Evolutionary conservation across 2,888 invertebrate species (phyloP).

Genomic region (Deilephila elpenor): DNA sequence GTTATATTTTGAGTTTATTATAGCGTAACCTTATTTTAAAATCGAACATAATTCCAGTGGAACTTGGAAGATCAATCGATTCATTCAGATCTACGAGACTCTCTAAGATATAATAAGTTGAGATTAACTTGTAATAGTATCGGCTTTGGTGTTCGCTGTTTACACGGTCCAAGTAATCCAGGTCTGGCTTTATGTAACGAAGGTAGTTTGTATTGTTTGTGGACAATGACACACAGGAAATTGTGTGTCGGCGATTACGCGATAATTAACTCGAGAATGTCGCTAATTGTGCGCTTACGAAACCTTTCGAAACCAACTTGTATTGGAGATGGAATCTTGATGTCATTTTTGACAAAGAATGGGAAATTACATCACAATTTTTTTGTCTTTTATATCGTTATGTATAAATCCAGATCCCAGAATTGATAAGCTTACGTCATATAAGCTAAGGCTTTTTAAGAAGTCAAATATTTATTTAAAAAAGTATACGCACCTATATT

Average conservation of each 20-base stretch:
- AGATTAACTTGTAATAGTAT: conserved; percentile 9
- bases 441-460: no score
- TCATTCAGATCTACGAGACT: background rate
- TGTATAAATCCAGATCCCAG: no score
- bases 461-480: no score
- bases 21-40: no score
- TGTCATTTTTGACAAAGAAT: conserved; percentile 2
- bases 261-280: conserved; percentile 47
- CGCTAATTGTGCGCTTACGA: conserved; percentile 35
- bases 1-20: no score
- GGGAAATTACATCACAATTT: background rate
- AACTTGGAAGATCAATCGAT: no score
- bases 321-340: conserved; percentile 26
- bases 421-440: no score
- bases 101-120: background rate
- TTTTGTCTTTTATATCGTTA: background rate
- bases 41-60: no score
- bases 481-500: no score
- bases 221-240: conserved; percentile 35
- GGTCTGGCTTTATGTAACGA: conserved; percentile 62
- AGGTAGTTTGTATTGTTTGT: conserved; percentile 53
- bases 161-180: conserved; percentile 50
- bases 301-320: background rate
- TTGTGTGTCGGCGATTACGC: conserved; percentile 18
- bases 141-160: conserved; percentile 36